Base-by-base conservation (phyloP, 2,797 vertebrate species). In the Neoniphon sammara region DNA sequence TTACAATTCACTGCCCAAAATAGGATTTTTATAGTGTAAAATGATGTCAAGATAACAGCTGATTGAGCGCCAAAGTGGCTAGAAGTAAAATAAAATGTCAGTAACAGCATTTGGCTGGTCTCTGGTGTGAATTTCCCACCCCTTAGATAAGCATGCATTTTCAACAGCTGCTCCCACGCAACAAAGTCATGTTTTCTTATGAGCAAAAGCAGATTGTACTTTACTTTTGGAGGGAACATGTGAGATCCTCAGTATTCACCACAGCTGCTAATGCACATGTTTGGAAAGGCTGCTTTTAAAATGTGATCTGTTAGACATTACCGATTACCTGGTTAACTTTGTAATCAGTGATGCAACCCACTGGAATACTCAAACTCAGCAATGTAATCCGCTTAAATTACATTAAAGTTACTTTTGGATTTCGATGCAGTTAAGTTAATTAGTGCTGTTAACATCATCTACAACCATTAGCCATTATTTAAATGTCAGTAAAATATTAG, bases 211-310 rank as follows among this genome's bases (percentile, higher is more conserved):
- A 42, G 39, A 42, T 42, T 11, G 36, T 39, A 39, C 36, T 11
- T 3, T 12, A 11, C 11, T 39, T 39, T 39, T 39, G 49, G 54
- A 66, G 60, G 69, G 65, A 66, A 36, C 12, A 17, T 55, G 25
- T 30, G 17, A 30, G 7, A 6, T 7, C 15, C 5, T 25, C 52
- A 5, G 52, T 46, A 36, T 36, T 36, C 34, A 36, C 34, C 34
- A 36, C 34, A 36, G 34, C 34, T 36, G 34, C 9, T 36, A 36
- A 36, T 36, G 34, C 34, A 36, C 34, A 36, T 9, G 9, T 3
- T 7, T 36, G 34, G 34, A 36, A 36, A 36, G 34, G 34, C 9
- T 36, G 9, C 9, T 36, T 36, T 36, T 9, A 36, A 36, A 36
- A 36, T 36, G 34, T 36, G 9, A 39, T 12, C 10, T 12, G 36